These are phyloP conservation scores for Myoxocephalus aenaeus DNA, from an alignment of 2,797 vertebrate species.

Conservation along the genomic window DNA sequence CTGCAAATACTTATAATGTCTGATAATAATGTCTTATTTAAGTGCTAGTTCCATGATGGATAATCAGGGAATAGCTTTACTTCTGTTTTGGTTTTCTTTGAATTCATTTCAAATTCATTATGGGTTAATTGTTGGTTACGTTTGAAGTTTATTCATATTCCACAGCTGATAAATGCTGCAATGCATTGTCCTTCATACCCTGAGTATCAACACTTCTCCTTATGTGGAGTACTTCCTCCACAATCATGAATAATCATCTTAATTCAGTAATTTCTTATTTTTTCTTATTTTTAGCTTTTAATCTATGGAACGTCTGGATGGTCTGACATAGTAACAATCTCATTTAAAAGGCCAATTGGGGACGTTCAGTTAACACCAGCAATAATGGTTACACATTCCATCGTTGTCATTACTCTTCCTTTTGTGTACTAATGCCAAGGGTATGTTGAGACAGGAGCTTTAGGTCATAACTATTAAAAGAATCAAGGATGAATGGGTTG, in stretches of 20 bases:
- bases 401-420: constrained; percentile 50
- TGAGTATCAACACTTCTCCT: background rate
- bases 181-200: too few species aligned
- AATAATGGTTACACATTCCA: constrained; percentile 65
- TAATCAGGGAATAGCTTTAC: background rate
- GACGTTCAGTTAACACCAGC: constrained; percentile 50
- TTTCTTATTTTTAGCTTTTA: background rate
- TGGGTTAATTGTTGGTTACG: background rate
- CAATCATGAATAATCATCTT: too few species aligned
- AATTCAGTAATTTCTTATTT: too few species aligned
- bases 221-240: too few species aligned
- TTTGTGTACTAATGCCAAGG: constrained; percentile 52
- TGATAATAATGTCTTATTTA: background rate
- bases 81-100: background rate
- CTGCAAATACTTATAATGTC: background rate
- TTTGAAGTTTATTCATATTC: background rate
- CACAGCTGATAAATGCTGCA: background rate
- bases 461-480: constrained; percentile 48
- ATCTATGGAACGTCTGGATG: constrained; percentile 9
- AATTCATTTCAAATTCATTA: background rate
- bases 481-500: constrained; percentile 42
- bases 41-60: background rate
- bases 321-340: background rate
- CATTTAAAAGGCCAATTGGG: constrained; percentile 5
- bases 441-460: constrained; percentile 55